Percentiles rank a stretch among this genome's conserved stretches.
These are phyloP conservation scores for Serrognathus titanus DNA, from an alignment of 2,888 invertebrate genomes.

Conservation along the genomic window DNA sequence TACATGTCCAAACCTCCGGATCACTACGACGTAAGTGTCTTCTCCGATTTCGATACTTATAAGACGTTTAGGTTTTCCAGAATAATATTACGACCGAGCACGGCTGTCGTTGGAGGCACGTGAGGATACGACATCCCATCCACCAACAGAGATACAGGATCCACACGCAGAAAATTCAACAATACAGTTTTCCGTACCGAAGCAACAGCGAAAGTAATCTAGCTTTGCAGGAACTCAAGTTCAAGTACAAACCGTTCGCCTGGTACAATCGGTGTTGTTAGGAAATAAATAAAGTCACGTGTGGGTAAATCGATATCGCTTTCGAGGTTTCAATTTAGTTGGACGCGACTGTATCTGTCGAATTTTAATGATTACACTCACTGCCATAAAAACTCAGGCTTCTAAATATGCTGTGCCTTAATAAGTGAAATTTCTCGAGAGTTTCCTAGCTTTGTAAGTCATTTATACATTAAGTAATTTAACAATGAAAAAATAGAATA, in stretches of 20 bases:
- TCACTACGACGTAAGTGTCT: constrained; percentile 34
- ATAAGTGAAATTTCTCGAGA: no score
- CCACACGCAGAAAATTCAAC: constrained; percentile 15
- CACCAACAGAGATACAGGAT: constrained; percentile 29
- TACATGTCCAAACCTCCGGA: constrained; percentile 38
- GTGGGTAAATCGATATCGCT: neutral
- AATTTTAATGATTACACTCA: neutral
- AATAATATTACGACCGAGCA: constrained; percentile 34
- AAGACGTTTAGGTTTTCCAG: constrained; percentile 23
- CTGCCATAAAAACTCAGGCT: constrained; percentile 1
- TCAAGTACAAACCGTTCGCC: constrained; percentile 8
- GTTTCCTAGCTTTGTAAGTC: no score
- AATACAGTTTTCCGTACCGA: neutral
- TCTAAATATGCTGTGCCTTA: neutral
- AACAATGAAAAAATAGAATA: no score
- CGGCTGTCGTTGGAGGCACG: constrained; percentile 42
- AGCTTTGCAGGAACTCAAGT: neutral
- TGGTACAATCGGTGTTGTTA: constrained; percentile 10
- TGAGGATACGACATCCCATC: constrained; percentile 33
- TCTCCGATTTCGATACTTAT: constrained; percentile 1
- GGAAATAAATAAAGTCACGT: neutral
- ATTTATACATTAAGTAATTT: no score
- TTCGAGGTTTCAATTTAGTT: neutral
- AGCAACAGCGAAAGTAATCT: neutral
- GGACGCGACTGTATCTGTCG: no score